phyloP scores from a whole-genome alignment of 2,888 invertebrate species.

The Ligdia adustata region DNA sequence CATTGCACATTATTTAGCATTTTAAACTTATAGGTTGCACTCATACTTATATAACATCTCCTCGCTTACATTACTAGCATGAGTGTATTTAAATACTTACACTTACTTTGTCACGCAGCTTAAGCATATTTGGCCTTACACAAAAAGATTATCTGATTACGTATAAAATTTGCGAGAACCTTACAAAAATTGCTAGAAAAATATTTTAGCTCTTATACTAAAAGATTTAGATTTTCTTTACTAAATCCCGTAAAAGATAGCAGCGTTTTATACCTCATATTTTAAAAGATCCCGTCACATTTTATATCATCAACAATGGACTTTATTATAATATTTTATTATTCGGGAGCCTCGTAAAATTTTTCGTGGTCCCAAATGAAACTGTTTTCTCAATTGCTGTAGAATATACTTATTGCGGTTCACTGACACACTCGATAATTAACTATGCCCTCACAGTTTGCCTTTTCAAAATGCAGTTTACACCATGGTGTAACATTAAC shows the following conservation, averaged over 20 bases:
- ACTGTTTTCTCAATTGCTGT: slow-evolving; percentile 17
- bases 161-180: background rate
- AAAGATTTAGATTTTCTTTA: background rate
- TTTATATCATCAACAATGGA: slow-evolving; percentile 17
- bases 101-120: too few species aligned
- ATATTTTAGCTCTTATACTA: background rate
- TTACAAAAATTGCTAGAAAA: background rate
- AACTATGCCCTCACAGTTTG: slow-evolving; percentile 55
- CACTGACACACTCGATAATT: slow-evolving; percentile 59
- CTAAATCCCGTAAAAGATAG: slow-evolving; percentile 2
- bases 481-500: slow-evolving; percentile 13
- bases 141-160: background rate
- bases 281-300: slow-evolving; percentile 17
- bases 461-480: slow-evolving; percentile 35
- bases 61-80: too few species aligned
- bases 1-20: too few species aligned
- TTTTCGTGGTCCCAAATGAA: slow-evolving; percentile 22
- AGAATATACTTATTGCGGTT: slow-evolving; percentile 4
- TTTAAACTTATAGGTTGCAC: too few species aligned
- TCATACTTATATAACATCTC: too few species aligned
- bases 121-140: too few species aligned
- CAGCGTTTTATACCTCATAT: slow-evolving; percentile 8
- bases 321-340: slow-evolving; percentile 21
- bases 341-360: slow-evolving; percentile 21
- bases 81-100: too few species aligned